phyloP scores from a whole-genome alignment of 2,113 vertebrate species.

The Macrotus californicus region DNA sequence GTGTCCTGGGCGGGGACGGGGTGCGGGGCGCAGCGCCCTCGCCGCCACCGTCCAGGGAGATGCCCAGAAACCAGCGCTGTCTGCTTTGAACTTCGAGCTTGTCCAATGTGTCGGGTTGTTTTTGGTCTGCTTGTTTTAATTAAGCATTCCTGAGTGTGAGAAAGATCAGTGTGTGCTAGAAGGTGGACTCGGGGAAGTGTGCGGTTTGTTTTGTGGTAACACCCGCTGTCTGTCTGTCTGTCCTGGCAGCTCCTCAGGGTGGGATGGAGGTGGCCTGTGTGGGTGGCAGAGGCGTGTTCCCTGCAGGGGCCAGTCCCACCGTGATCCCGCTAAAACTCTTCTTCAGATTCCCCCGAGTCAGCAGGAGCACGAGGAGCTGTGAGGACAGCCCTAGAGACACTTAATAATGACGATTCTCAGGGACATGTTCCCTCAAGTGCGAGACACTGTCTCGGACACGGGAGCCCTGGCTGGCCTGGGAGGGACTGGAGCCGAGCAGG shows the following conservation, averaged over 20 bases:
- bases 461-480: no score
- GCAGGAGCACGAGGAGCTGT: no score
- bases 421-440: no score
- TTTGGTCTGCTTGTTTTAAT: not conserved
- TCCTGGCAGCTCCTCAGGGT: no score
- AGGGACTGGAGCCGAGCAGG: not conserved
- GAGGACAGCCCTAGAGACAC: no score
- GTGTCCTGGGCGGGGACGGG: not conserved
- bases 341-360: no score
- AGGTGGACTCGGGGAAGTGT: not conserved
- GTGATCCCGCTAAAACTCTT: no score
- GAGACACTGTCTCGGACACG: no score
- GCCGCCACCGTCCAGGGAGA: slow-evolving; percentile 11
- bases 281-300: no score
- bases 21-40: slow-evolving; percentile 31
- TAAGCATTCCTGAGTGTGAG: not conserved
- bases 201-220: not conserved
- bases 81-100: not conserved
- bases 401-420: no score
- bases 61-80: not conserved
- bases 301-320: no score
- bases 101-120: not conserved
- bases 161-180: not conserved
- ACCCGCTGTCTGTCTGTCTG: not conserved
- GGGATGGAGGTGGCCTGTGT: no score